Percentiles rank a stretch among this genome's conserved stretches.
Conservation (phyloP, 2,113 vertebrate genomes). For the Lepus americanus region DNA sequence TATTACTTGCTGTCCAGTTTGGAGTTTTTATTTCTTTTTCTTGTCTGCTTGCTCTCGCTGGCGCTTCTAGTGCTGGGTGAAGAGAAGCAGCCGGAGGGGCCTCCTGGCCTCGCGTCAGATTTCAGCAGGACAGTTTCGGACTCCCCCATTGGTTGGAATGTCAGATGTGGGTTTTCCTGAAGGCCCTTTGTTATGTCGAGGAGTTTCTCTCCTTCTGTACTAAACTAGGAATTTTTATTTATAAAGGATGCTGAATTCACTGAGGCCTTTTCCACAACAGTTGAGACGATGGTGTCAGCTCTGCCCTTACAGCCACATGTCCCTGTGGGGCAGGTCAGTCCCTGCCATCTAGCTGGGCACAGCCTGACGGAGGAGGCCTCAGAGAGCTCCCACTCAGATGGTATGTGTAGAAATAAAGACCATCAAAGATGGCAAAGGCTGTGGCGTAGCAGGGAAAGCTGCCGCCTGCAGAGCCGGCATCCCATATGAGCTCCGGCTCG, state of each 20-base stretch:
- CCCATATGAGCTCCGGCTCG: too few species aligned
- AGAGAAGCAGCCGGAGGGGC: not conserved
- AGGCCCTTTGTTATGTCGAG: not conserved
- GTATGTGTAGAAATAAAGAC: not conserved
- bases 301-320: not conserved
- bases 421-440: not conserved
- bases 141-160: not conserved
- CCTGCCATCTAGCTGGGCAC: not conserved
- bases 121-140: not conserved
- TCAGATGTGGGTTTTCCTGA: not conserved
- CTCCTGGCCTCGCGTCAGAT: not conserved
- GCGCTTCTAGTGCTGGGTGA: not conserved
- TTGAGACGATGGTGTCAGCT: not conserved
- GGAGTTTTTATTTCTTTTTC: not conserved
- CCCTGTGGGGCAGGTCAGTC: too few species aligned
- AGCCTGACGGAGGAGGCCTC: not conserved
- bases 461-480: too few species aligned
- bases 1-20: not conserved
- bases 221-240: not conserved
- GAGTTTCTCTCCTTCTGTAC: not conserved
- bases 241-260: not conserved
- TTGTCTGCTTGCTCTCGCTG: too few species aligned
- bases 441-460: too few species aligned
- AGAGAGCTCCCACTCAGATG: not conserved
- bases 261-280: not conserved